Evolutionary conservation across 2,113 vertebrate species (phyloP), one percentile per base, ranked within the genome.

Genomic region (Microtus richardsoni): DNA sequence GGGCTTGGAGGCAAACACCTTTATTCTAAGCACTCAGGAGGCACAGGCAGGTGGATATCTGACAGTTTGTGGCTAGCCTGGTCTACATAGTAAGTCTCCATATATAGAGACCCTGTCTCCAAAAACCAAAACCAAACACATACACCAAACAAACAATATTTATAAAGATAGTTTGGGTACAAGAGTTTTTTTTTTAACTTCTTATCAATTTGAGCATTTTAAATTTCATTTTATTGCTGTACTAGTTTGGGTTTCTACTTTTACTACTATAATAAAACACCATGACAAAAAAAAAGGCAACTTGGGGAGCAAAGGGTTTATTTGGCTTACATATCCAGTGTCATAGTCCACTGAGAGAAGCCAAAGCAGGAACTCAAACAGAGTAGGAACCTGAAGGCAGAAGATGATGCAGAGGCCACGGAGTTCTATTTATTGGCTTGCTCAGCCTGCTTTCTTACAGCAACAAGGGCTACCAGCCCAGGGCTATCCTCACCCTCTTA

Each of bases 221-320:
- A 28, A 84, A 64, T 91, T 96, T 85, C 39, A 87, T 87, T 92
- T 87, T 86, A 87, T 64, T 95, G 68, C 44, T 28, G 60, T 49
- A 30, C 52, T 52, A 54, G 30, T 79, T 36, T 52, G 75, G 47
- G 30, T 54, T 54, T 79, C 47, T 79, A 79, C 33, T 54, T 79
- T 30, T 54, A 54, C 11, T 79, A 17, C 77, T 36, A 49, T 79
- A 49, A 54, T 79, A 54, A 79, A 79, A 79, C 16, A 36, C 54
- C 14, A 54, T 54, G 54, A 54, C 16, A 17, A 54, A 54, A 66
- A 30, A 66, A 66, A 66, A 30, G 16, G 33, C 33, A 79, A 10
- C 30, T 79, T 80, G 49, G 54, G 36, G 33, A n/a, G 52, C 10
- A 78, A 77, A 77, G 26, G 75, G 44, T 78, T 52, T 78, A 52